Evolutionary conservation across 1,140 invertebrate species (phyloP).

Genomic region (Pogonomyrmex barbatus): DNA sequence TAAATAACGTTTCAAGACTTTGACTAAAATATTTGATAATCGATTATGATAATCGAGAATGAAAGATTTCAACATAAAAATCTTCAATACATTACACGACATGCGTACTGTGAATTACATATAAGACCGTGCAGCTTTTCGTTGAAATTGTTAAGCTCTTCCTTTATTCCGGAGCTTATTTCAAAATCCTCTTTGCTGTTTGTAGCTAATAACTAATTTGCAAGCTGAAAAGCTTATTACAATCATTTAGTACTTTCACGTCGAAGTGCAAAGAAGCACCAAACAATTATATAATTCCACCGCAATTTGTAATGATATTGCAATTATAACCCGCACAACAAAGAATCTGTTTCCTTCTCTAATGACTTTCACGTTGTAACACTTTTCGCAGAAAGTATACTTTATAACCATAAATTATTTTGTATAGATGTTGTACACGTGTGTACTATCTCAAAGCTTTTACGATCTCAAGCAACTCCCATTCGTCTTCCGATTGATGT

Average conservation of each 20-base stretch:
- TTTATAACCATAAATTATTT: not conserved
- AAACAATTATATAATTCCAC: conserved; percentile 12
- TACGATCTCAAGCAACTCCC: not conserved
- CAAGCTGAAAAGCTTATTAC: conserved; percentile 37
- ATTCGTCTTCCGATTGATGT: not conserved
- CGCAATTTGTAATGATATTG: conserved; percentile 6
- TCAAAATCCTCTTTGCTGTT: conserved; percentile 48
- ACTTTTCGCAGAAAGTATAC: not conserved
- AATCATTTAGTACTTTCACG: conserved; percentile 22
- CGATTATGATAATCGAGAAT: not conserved
- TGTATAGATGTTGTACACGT: not conserved
- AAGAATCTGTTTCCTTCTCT: not conserved
- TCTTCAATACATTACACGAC: not conserved
- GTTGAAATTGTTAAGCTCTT: conserved; percentile 25
- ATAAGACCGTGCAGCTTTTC: conserved; percentile 14
- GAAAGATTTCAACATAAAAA: not conserved
- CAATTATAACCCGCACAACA: not conserved
- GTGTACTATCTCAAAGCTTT: not conserved
- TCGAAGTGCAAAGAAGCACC: conserved; percentile 12
- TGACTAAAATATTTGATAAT: not conserved
- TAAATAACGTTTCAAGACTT: not conserved
- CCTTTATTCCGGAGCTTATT: conserved; percentile 43
- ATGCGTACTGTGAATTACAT: not conserved
- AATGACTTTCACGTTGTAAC: not conserved
- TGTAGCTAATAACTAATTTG: conserved; percentile 38